Percentiles rank a stretch among this genome's conserved stretches.
Evolutionary conservation across 2,113 vertebrate species (phyloP).

Genomic region (Trichomycterus rosablanca): DNA sequence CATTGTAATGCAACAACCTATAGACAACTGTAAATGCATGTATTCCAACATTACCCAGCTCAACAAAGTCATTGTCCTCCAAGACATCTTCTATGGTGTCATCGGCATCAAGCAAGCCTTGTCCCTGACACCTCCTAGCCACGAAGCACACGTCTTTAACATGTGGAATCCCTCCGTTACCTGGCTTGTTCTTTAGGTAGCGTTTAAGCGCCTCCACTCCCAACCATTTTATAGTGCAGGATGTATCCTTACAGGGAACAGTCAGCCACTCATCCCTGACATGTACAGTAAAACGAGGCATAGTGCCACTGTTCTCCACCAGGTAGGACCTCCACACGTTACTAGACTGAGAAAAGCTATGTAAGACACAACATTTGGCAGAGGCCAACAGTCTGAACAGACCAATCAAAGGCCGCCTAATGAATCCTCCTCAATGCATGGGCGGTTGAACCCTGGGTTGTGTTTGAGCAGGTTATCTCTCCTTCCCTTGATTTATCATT

Average conservation of each 20-base stretch:
- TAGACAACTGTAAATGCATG: background rate
- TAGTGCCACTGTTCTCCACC: conserved; percentile 47
- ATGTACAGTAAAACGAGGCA: conserved; percentile 90
- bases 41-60: conserved; percentile 78
- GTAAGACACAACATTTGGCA: conserved; percentile 31
- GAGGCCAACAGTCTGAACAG: background rate
- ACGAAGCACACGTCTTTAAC: conserved; percentile 76
- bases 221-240: conserved; percentile 75
- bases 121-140: conserved; percentile 83
- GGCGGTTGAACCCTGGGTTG: conserved; percentile 24
- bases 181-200: conserved; percentile 92
- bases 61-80: conserved; percentile 95
- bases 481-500: conserved; percentile 36
- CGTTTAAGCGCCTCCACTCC: conserved; percentile 84
- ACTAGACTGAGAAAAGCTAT: conserved; percentile 31
- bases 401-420: conserved; percentile 35
- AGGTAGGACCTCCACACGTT: conserved; percentile 9
- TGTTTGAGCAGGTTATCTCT: conserved; percentile 41
- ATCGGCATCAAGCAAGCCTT: conserved; percentile 83
- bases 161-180: conserved; percentile 80
- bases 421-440: conserved; percentile 33
- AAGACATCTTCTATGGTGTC: conserved; percentile 82
- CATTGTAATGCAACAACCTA: background rate
- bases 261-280: conserved; percentile 93
- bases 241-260: conserved; percentile 75